Evolutionary conservation across 2,888 invertebrate genomes (phyloP).

Genomic region (Antheraea yamamai): DNA sequence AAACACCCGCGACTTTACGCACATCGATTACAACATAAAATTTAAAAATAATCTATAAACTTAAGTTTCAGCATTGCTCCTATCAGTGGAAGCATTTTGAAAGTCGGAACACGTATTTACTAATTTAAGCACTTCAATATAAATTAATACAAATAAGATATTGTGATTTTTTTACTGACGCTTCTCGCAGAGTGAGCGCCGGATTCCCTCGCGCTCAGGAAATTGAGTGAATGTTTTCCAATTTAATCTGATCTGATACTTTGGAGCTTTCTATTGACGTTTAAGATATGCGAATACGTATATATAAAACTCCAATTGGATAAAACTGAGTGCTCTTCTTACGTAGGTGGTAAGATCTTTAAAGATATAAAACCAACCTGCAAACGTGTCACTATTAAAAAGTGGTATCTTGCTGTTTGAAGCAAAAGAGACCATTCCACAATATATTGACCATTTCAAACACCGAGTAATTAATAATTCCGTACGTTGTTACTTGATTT

Average conservation of each 20-base stretch:
- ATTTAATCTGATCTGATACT: conserved; percentile 78
- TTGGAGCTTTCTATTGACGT: conserved; percentile 35
- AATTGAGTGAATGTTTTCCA: conserved; percentile 82
- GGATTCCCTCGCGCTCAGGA: conserved; percentile 71
- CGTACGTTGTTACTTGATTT: no score
- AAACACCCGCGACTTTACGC: no score
- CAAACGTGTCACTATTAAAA: background rate
- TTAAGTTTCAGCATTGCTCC: no score
- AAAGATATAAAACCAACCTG: background rate
- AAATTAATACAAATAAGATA: background rate
- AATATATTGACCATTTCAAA: no score
- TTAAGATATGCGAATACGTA: conserved; percentile 8
- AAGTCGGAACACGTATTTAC: no score
- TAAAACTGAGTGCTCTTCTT: background rate
- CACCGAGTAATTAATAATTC: no score
- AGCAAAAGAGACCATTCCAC: no score
- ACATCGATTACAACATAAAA: no score
- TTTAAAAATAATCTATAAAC: no score
- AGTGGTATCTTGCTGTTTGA: background rate
- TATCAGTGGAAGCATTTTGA: no score
- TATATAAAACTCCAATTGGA: background rate
- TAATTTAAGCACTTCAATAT: background rate
- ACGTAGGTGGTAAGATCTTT: background rate
- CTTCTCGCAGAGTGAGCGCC: conserved; percentile 47
- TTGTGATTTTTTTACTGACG: conserved; percentile 35